These are phyloP conservation scores for Drosophila rufa DNA, from an alignment of 1,140 invertebrate genomes.

Conservation along the genomic window DNA sequence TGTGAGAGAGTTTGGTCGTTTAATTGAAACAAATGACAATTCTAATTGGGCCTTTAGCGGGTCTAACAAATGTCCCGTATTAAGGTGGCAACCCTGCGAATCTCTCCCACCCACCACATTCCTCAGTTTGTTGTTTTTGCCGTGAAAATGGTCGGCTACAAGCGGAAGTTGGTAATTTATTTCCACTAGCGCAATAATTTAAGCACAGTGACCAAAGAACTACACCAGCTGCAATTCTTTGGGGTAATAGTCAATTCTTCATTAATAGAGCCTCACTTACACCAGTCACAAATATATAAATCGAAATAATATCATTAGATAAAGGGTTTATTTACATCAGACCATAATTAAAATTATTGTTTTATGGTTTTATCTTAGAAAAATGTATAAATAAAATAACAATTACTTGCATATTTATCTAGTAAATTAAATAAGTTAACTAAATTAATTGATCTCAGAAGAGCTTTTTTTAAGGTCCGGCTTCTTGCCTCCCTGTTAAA, in stretches of 20 bases:
- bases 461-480: too few species aligned
- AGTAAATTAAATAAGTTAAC: neutral
- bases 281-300: too few species aligned
- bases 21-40: conserved; percentile 61
- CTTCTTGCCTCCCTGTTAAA: too few species aligned
- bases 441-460: too few species aligned
- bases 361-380: too few species aligned
- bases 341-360: too few species aligned
- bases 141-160: conserved; percentile 50
- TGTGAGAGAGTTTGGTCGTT: conserved; percentile 33
- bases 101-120: conserved; percentile 34
- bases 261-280: neutral
- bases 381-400: too few species aligned
- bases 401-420: too few species aligned
- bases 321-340: too few species aligned
- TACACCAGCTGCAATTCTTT: neutral
- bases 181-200: conserved; percentile 53
- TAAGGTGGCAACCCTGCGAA: conserved; percentile 56
- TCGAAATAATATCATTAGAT: too few species aligned
- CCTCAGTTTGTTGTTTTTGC: conserved; percentile 26
- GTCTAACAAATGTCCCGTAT: conserved; percentile 41
- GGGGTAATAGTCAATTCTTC: neutral
- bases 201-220: conserved; percentile 35
- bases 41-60: conserved; percentile 63
- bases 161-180: conserved; percentile 73